These are phyloP conservation scores for Drosophila chauvacae DNA, from an alignment of 1,140 invertebrate genomes.

Conservation along the genomic window DNA sequence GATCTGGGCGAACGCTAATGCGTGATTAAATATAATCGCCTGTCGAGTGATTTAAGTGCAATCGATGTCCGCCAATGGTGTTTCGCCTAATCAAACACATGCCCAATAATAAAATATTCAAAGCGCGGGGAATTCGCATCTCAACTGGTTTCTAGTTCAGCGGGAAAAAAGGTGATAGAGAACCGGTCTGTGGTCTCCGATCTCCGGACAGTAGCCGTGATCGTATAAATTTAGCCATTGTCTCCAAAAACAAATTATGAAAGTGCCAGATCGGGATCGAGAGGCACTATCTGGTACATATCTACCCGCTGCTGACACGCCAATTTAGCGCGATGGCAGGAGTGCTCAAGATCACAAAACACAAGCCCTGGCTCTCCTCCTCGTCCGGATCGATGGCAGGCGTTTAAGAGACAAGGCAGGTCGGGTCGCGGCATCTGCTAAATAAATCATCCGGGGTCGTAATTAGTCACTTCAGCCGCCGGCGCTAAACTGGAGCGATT, in stretches of 20 bases:
- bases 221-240: conserved; percentile 67
- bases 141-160: conserved; percentile 36
- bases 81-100: conserved; percentile 40
- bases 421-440: conserved; percentile 66
- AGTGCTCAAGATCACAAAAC: conserved; percentile 29
- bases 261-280: conserved; percentile 49
- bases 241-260: conserved; percentile 40
- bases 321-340: conserved; percentile 28
- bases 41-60: conserved; percentile 41
- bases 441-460: conserved; percentile 80
- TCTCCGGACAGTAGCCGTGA: conserved; percentile 59
- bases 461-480: conserved; percentile 80
- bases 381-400: conserved; percentile 52
- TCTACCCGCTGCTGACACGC: conserved; percentile 40
- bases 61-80: conserved; percentile 43
- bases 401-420: conserved; percentile 60
- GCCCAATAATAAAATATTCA: conserved; percentile 26
- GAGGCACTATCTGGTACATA: conserved; percentile 34
- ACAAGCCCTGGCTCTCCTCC: conserved; percentile 7
- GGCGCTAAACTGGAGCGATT: conserved; percentile 80
- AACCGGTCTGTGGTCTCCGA: conserved; percentile 25
- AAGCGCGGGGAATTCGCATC: conserved; percentile 23
- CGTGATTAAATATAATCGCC: conserved; percentile 29
- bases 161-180: conserved; percentile 20
- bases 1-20: conserved; percentile 24